Percentiles rank a stretch among this genome's conserved stretches.
phyloP scores from a whole-genome alignment of 1,140 invertebrate genomes.

The honey bee (Apis mellifera) region DNA sequence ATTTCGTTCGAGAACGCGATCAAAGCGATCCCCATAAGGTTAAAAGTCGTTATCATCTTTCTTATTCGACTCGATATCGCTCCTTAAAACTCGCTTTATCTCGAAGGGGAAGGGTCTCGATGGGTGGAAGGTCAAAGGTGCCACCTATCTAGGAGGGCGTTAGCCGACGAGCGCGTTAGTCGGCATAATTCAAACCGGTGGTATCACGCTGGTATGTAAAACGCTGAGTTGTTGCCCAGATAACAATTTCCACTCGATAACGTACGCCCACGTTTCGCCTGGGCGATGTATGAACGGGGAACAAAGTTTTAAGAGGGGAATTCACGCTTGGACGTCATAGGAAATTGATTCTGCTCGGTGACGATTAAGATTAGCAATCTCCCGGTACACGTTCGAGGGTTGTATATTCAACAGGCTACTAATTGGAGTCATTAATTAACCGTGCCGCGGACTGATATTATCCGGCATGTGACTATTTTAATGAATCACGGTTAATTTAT shows the following conservation, averaged over 20 bases:
- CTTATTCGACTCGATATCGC: neutral
- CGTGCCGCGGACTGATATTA: neutral
- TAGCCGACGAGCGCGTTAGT: conserved; percentile 65
- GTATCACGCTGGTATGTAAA: conserved; percentile 69
- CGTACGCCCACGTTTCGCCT: neutral
- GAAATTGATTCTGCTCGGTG: conserved; percentile 9
- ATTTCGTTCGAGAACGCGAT: neutral
- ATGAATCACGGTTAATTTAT: neutral
- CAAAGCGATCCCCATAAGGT: conserved; percentile 11
- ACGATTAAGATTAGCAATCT: conserved; percentile 14
- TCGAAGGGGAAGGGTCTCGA: neutral
- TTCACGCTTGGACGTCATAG: neutral
- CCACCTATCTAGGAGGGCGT: conserved; percentile 19
- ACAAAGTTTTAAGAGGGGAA: neutral
- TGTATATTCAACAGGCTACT: conserved; percentile 9
- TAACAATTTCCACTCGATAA: conserved; percentile 31
- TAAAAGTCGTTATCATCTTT: conserved; percentile 2
- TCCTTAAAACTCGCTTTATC: conserved; percentile 17
- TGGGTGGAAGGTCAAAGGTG: neutral
- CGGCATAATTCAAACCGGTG: conserved; percentile 62
- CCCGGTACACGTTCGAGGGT: neutral
- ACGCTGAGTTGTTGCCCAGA: conserved; percentile 65
- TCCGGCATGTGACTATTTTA: neutral
- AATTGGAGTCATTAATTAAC: conserved; percentile 18
- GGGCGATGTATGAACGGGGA: no score